Percentiles rank a stretch among this genome's conserved stretches.
Conservation (phyloP, 2,888 invertebrate species). For the Priocnemis perturbator region DNA sequence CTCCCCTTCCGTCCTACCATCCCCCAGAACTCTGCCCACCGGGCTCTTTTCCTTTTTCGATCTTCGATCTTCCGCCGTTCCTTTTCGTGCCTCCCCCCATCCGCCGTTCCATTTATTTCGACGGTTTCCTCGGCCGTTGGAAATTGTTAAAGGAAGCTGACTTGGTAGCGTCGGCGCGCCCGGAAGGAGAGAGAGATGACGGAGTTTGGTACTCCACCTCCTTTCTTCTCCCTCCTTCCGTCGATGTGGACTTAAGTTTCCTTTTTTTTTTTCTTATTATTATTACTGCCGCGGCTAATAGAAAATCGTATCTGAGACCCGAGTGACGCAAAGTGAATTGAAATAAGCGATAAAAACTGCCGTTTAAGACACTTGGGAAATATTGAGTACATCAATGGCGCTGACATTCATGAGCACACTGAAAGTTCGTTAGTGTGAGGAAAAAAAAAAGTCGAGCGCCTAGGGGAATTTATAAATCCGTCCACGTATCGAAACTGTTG, state of each 20-base stretch:
- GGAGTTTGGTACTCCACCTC: not conserved
- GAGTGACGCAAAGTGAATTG: too few species aligned
- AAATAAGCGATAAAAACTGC: too few species aligned
- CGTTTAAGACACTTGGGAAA: too few species aligned
- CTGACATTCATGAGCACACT: too few species aligned
- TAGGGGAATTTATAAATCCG: slow-evolving; percentile 30
- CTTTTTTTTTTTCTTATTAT: too few species aligned
- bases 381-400: too few species aligned
- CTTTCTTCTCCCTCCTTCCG: not conserved
- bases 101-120: slow-evolving; percentile 23
- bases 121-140: not conserved
- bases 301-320: too few species aligned
- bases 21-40: too few species aligned
- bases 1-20: not conserved
- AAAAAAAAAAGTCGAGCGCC: slow-evolving; percentile 11
- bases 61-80: slow-evolving; percentile 6
- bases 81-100: slow-evolving; percentile 1
- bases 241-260: too few species aligned
- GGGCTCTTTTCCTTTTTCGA: slow-evolving; percentile 1
- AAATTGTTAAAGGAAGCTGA: slow-evolving; percentile 9
- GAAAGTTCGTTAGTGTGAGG: not conserved
- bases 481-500: slow-evolving; percentile 18
- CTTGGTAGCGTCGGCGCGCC: slow-evolving; percentile 7
- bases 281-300: too few species aligned
- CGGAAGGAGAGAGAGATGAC: slow-evolving; percentile 10